A percentile compares a stretch with the other conserved stretches of the same genome.
These are phyloP conservation scores for Prionailurus bengalensis DNA, from an alignment of 2,113 vertebrate species.

Conservation along the genomic window DNA sequence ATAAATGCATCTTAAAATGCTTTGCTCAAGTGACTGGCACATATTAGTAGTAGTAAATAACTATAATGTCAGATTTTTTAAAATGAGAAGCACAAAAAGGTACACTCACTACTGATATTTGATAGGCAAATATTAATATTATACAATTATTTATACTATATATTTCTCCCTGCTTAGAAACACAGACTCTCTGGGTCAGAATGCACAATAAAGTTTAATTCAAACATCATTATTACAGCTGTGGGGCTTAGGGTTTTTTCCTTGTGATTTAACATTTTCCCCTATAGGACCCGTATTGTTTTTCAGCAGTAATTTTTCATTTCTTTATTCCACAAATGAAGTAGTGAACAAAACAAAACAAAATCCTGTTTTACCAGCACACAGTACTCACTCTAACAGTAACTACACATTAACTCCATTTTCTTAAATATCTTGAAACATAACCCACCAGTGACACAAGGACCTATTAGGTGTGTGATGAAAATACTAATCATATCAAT, in stretches of 20 bases:
- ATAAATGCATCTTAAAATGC: background rate
- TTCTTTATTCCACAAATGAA: constrained; percentile 14
- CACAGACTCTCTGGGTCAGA: background rate
- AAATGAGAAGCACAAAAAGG: background rate
- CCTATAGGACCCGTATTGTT: background rate
- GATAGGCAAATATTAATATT: background rate
- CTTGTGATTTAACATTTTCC: background rate
- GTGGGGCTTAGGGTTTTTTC: background rate
- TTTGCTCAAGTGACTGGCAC: background rate
- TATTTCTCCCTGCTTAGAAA: background rate
- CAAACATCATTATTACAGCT: background rate
- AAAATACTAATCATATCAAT: background rate
- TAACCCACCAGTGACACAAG: background rate
- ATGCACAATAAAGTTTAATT: background rate
- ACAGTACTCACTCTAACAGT: background rate
- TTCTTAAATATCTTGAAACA: background rate
- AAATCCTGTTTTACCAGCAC: background rate
- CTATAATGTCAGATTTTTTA: background rate
- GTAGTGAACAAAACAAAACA: background rate
- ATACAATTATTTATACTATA: background rate
- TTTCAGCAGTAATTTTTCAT: background rate
- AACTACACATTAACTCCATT: background rate
- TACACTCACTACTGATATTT: background rate
- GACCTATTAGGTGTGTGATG: background rate
- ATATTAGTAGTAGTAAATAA: background rate